Evolutionary conservation across 2,797 vertebrate genomes (phyloP), one percentile per base, ranked within the genome.

Genomic region (Anguilla megastoma): DNA sequence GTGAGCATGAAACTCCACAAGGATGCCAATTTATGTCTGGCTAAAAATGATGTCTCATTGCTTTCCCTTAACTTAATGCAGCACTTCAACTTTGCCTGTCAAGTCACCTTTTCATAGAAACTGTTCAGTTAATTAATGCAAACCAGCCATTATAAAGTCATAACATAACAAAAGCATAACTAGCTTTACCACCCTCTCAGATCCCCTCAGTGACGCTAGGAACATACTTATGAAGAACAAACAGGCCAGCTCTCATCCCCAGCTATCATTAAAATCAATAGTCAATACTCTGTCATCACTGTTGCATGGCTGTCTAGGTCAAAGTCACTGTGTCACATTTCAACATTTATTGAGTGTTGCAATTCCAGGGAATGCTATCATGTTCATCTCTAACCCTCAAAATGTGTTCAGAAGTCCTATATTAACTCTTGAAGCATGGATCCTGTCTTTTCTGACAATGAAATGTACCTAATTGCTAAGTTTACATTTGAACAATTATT

Each of bases 141-240:
- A 84, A 52, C 86, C 87, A 87, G 88, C 48, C 58, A 66, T 87
- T 76, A 66, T 48, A 45, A 85, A 85, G 89, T 45, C 3, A 45
- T 45, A 45, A 45, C 41, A 45, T 45, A 45, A 86, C 86, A 87
- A 71, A 8, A 52, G 50, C 86, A 87, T 63, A 14, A 56, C 89
- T 86, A 82, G 85, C 58, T 80, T 89, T 91, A 88, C 87, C 50
- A 87, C 56, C 86, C 85, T 89, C 86, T 90, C 90, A 89, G 88
- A 90, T 88, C 88, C 56, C 90, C 89, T 90, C 86, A 90, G 79
- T 83, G 56, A 58, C 86, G 66, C 54, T 48, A 71, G 71, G 69
- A 60, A 33, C 14, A 16, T 85, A n/a, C 18, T 16, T 84, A 58
- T 83, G 36, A 41, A 33, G 41, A 79, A 27, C 41, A 83, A 83